Percentiles rank a stretch among this genome's conserved stretches.
Evolutionary conservation across 2,113 vertebrate species (phyloP).

Genomic region (Helogale parvula): DNA sequence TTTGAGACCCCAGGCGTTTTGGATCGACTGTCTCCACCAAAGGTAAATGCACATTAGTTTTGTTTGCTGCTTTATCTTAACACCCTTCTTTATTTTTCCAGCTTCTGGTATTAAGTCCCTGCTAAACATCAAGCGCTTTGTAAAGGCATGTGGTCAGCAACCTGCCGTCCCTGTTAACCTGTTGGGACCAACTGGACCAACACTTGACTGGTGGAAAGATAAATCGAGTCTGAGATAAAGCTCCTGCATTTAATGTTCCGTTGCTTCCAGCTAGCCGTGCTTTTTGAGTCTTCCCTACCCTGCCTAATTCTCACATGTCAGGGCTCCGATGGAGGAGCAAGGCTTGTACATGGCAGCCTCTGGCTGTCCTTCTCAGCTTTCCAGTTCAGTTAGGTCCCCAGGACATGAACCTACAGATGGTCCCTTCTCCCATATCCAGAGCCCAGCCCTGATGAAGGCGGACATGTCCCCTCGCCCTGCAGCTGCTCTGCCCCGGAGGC

Average conservation of each 20-base stretch:
- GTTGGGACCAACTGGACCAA: not conserved
- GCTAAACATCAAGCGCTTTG: not conserved
- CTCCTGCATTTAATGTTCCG: not conserved
- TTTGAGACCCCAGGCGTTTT: not conserved
- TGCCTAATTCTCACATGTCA: not conserved
- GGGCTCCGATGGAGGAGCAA: not conserved
- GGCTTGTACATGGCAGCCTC: not conserved
- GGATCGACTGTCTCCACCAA: not conserved
- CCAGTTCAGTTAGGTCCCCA: not conserved
- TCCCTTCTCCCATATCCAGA: not conserved
- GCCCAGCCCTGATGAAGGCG: not conserved
- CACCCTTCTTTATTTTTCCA: not conserved
- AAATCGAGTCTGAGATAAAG: not conserved
- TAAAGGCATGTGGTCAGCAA: not conserved
- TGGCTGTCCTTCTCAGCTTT: not conserved
- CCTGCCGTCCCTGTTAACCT: fast-evolving
- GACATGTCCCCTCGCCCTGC: not conserved
- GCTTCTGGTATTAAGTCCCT: not conserved
- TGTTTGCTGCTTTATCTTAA: not conserved
- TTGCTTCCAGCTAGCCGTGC: not conserved
- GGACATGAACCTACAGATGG: not conserved
- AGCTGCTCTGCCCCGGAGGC: not conserved
- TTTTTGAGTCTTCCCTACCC: not conserved
- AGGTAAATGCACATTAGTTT: not conserved
- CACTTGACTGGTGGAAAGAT: not conserved